These are phyloP conservation scores for Coremacera marginata DNA, from an alignment of 2,888 invertebrate species.

Conservation along the genomic window DNA sequence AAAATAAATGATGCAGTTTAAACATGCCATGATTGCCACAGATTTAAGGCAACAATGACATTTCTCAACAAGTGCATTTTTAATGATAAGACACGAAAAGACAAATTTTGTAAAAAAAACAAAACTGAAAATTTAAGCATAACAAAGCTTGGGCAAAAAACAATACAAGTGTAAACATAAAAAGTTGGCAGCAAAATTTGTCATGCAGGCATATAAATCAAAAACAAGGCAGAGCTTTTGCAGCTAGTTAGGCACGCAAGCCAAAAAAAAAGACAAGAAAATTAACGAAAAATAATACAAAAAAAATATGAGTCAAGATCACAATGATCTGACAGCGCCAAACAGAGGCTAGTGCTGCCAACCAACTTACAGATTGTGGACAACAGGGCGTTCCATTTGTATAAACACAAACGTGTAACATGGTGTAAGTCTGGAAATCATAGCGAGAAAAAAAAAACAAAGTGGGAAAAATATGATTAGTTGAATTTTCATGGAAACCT, in stretches of 20 bases:
- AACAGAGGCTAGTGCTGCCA: constrained; percentile 28
- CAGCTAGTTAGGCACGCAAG: neutral
- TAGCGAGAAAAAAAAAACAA: constrained; percentile 30
- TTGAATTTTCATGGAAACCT: neutral
- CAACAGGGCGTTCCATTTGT: constrained; percentile 89
- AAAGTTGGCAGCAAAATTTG: too few relatives aligned
- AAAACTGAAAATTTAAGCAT: too few relatives aligned
- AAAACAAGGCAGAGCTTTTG: neutral
- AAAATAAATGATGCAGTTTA: too few relatives aligned
- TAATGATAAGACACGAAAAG: too few relatives aligned
- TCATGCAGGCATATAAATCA: too few relatives aligned
- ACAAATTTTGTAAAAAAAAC: too few relatives aligned
- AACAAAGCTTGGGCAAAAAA: too few relatives aligned
- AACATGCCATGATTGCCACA: too few relatives aligned
- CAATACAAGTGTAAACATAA: too few relatives aligned
- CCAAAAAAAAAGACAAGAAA: constrained; percentile 34
- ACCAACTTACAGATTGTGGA: constrained; percentile 79
- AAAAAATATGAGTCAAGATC: neutral
- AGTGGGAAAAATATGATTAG: neutral
- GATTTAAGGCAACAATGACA: too few relatives aligned
- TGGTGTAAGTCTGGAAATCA: constrained; percentile 85
- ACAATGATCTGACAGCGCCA: constrained; percentile 17
- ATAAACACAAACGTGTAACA: constrained; percentile 88
- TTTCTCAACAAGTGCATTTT: too few relatives aligned
- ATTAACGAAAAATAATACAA: constrained; percentile 8